Conservation (phyloP, 2,797 vertebrate genomes). For the Hafferia zeledoni region DNA sequence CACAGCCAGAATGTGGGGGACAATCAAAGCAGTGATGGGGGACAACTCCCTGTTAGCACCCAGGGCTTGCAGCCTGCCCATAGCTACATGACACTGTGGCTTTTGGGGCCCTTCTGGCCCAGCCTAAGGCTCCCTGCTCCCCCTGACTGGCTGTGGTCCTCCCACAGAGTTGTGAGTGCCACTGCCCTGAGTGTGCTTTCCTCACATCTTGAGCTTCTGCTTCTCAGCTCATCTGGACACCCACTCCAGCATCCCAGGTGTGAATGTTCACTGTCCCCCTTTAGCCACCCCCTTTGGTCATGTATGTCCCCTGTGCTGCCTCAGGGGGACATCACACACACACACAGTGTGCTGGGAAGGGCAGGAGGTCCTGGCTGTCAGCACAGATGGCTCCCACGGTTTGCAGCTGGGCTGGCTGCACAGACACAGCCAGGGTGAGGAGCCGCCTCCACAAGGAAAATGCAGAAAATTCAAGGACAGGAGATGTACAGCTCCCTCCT, state of each 20-base stretch:
- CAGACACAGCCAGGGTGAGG: accelerated
- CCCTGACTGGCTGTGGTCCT: neutral
- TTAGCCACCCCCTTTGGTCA: accelerated
- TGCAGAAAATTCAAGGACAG: neutral
- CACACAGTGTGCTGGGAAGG: accelerated
- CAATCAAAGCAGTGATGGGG: neutral
- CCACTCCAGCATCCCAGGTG: accelerated
- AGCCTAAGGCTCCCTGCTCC: neutral
- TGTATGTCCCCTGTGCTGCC: neutral
- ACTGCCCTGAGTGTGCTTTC: neutral
- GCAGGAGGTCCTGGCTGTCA: accelerated
- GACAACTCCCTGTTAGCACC: neutral
- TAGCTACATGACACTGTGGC: neutral
- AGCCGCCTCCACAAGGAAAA: neutral
- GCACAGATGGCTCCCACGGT: accelerated
- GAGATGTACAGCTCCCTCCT: neutral
- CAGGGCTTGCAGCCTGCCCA: neutral
- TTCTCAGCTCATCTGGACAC: accelerated
- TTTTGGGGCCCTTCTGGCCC: neutral
- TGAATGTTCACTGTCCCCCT: accelerated
- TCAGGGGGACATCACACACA: accelerated
- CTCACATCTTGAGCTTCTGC: neutral
- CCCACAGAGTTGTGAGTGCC: neutral
- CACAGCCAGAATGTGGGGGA: neutral
- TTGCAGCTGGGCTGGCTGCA: neutral